Conservation (phyloP, 1,140 invertebrate genomes). For the Hyposmocoma kahamanoa region DNA sequence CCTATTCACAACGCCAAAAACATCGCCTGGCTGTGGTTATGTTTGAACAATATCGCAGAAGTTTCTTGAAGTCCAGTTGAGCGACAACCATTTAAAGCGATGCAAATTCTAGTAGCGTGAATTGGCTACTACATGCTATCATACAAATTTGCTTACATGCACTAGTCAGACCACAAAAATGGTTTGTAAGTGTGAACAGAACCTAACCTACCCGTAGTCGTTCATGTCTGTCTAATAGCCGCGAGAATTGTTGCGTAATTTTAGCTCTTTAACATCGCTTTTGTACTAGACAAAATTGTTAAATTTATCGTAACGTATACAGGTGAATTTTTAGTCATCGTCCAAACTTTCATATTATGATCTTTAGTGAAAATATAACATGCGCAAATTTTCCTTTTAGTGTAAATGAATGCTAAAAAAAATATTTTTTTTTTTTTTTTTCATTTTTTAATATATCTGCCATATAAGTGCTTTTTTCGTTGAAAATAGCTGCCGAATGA, state of each 20-base stretch:
- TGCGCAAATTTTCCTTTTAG: no score
- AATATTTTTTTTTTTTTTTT: neutral
- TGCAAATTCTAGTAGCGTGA: neutral
- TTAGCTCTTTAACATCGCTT: constrained; percentile 47
- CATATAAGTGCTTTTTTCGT: neutral
- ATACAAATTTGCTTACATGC: neutral
- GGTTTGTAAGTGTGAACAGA: neutral
- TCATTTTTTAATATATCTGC: neutral
- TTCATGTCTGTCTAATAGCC: constrained; percentile 52
- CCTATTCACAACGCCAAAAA: no score
- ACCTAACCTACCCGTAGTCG: neutral
- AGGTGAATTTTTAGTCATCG: no score
- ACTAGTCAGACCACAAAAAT: neutral
- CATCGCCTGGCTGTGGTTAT: no score
- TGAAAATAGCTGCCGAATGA: neutral
- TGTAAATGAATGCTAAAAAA: constrained; percentile 12
- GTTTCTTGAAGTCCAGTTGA: neutral
- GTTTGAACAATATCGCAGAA: no score
- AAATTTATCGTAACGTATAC: constrained; percentile 24
- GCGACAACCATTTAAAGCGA: neutral
- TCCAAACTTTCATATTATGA: constrained; percentile 11
- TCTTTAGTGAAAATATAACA: no score
- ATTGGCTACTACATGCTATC: neutral
- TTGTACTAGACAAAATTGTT: constrained; percentile 22
- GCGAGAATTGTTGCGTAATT: constrained; percentile 8